phyloP scores from a whole-genome alignment of 37 sponge, comb jelly and placozoan genomes.

The Crambe crambe region DNA sequence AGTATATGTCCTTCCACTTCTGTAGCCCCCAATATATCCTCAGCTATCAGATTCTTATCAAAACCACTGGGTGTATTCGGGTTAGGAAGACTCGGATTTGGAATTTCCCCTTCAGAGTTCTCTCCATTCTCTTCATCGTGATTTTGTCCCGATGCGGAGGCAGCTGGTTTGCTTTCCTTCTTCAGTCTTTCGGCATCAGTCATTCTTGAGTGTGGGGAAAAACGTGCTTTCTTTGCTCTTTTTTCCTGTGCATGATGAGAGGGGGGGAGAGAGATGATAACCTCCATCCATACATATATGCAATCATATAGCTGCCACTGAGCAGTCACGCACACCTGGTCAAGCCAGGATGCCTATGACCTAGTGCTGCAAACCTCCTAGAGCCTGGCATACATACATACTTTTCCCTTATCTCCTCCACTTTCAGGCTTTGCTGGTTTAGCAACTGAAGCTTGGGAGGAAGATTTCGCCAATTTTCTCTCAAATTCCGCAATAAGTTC shows the following conservation, averaged over 20 bases:
- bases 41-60: slow-evolving; percentile 61
- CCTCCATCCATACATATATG: no score
- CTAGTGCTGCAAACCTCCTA: no score
- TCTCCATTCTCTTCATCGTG: slow-evolving; percentile 10
- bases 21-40: slow-evolving; percentile 91
- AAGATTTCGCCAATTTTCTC: no score
- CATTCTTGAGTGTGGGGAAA: no score
- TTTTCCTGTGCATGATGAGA: background rate
- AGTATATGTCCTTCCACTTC: slow-evolving; percentile 84
- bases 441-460: no score
- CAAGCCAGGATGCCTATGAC: no score
- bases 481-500: background rate
- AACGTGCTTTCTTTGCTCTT: background rate
- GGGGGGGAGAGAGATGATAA: no score
- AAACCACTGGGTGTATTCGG: slow-evolving; percentile 68
- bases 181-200: background rate
- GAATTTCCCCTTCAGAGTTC: slow-evolving; percentile 15
- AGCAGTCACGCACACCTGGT: no score
- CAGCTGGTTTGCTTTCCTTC: background rate
- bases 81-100: slow-evolving; percentile 16
- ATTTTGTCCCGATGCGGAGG: background rate
- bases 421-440: no score
- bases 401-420: no score
- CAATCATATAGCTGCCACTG: no score
- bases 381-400: no score